phyloP scores from a whole-genome alignment of 1,140 invertebrate species.

The Dreissena polymorpha region DNA sequence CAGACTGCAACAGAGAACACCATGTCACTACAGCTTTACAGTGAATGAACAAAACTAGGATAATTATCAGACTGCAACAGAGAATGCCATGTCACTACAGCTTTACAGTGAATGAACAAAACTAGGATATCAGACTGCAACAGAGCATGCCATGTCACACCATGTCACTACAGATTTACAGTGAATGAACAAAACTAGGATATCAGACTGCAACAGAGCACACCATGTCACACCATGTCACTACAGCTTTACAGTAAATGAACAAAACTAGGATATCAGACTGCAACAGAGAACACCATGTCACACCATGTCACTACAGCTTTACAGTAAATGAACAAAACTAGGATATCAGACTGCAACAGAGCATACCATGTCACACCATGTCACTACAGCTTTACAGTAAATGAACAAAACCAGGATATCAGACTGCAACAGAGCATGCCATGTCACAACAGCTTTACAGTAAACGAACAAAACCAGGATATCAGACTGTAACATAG shows the following conservation, averaged over 20 bases:
- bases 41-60: no score
- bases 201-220: conserved; percentile 26
- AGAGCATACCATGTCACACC: background rate
- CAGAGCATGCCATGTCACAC: background rate
- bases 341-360: conserved; percentile 20
- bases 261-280: background rate
- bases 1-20: conserved; percentile 21
- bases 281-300: conserved; percentile 14
- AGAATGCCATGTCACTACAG: background rate
- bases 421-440: conserved; percentile 25
- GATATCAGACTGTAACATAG: conserved; percentile 26
- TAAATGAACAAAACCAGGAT: background rate
- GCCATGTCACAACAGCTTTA: background rate
- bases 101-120: no score
- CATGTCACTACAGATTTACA: background rate
- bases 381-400: background rate
- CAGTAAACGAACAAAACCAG: no score
- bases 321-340: no score
- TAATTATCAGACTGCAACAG: conserved; percentile 28
- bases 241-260: background rate
- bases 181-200: background rate
- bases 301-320: no score
- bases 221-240: background rate
- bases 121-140: conserved; percentile 20
- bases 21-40: background rate